Percentiles rank a stretch among this genome's conserved stretches.
Evolutionary conservation across 2,113 vertebrate species (phyloP).

Genomic region (Anarrhichthys ocellatus): DNA sequence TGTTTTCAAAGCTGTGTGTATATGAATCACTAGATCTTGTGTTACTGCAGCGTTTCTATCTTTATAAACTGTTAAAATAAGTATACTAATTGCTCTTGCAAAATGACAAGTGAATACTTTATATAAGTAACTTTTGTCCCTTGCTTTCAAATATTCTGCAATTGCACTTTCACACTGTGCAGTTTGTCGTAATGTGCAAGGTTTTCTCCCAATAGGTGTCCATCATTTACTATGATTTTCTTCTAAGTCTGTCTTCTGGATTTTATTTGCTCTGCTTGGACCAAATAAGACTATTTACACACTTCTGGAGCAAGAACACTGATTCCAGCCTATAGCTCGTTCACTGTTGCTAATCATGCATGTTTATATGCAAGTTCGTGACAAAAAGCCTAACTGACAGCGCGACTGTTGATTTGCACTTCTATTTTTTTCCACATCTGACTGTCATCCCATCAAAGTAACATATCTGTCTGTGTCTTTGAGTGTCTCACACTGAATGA

Average conservation of each 20-base stretch:
- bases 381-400: conserved; percentile 79
- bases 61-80: conserved; percentile 4
- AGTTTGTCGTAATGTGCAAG: conserved; percentile 15
- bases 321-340: conserved; percentile 64
- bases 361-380: conserved; percentile 75
- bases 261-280: conserved; percentile 27
- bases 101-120: background rate
- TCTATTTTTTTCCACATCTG: conserved; percentile 58
- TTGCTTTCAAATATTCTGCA: background rate
- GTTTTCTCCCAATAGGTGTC: conserved; percentile 25
- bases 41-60: conserved; percentile 14
- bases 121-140: background rate
- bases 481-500: conserved; percentile 75
- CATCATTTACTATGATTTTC: conserved; percentile 40
- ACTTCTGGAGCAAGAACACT: conserved; percentile 44
- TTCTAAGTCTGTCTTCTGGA: conserved; percentile 25
- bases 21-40: conserved; percentile 36
- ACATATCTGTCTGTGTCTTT: conserved; percentile 72
- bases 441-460: conserved; percentile 78
- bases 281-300: conserved; percentile 59
- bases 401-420: conserved; percentile 74
- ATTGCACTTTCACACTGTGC: background rate
- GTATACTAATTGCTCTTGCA: background rate
- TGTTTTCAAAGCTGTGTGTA: conserved; percentile 3
- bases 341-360: conserved; percentile 75